Base-by-base conservation (phyloP, 1,140 invertebrate genomes). In the Neodiprion pinetum region DNA sequence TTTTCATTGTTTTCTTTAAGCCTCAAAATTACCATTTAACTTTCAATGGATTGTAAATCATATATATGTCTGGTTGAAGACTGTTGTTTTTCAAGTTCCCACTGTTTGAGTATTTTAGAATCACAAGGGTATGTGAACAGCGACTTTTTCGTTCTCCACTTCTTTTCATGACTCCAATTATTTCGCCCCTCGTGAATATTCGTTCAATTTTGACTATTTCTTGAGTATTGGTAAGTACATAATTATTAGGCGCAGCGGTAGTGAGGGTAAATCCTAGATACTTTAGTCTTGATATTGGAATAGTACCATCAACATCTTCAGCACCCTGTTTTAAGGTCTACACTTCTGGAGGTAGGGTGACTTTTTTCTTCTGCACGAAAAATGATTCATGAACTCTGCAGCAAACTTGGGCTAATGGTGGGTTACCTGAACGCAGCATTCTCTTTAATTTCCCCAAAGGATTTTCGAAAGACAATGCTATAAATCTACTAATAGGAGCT, bases 391-490 rank as follows among this genome's bases (percentile, higher is more conserved):
- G 50, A 9, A 11, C 9, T 53, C 14, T 53, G 50, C 14, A 11
- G 50, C 50, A 11, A 9, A 14, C 14, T 9, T 11, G 14, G 50
- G 14, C 50, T 9, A 53, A 14, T 11, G 50, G 50, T 53, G 9
- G 50, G 50, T 53, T 53, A 11, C 50, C 9, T 11, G 50, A 11
- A 11, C 50, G 50, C 1, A 53, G 14, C 14, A 11, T 53, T 48
- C 49, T 73, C 67, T 72, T 76, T 12, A 78, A 69, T 28, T 70
- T 72, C 21, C 75, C 68, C 28, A 74, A 53, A 68, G 53, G 49
- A 72, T 78, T 72, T 72, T 78, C 76, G 66, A 75, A 78, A 49
- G 70, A 68, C 14, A 76, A 74, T 8, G 77, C 74, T 9, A 72
- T 74, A 67, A 70, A 72, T 28, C 70, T 28, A 49, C 67, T 69